Evolutionary conservation across 1,140 invertebrate genomes (phyloP).

Genomic region (Lasioglossum baleicum): DNA sequence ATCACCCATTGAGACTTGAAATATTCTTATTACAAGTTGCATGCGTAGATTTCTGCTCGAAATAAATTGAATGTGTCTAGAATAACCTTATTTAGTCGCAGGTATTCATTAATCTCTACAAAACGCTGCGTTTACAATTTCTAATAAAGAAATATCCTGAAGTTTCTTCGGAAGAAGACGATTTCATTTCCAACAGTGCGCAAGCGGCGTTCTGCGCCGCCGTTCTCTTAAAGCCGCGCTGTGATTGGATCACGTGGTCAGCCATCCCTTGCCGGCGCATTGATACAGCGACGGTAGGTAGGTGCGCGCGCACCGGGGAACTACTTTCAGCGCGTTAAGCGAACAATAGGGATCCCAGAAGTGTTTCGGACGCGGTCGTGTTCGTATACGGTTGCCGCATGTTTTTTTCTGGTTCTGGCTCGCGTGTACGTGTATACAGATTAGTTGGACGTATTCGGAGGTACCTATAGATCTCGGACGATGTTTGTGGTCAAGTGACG

Average conservation of each 20-base stretch:
- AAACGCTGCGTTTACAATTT: background rate
- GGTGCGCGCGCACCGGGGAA: constrained; percentile 77
- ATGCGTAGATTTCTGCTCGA: too few species aligned
- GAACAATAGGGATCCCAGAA: constrained; percentile 79
- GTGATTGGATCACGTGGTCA: constrained; percentile 52
- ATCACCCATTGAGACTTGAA: background rate
- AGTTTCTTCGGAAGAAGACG: background rate
- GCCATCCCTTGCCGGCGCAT: constrained; percentile 61
- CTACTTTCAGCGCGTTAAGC: constrained; percentile 79
- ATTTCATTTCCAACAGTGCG: background rate
- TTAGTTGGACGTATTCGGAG: constrained; percentile 48
- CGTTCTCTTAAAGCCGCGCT: constrained; percentile 17
- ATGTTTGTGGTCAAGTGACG: constrained; percentile 72
- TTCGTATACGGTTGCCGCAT: constrained; percentile 68
- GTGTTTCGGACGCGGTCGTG: constrained; percentile 79
- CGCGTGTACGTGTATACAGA: constrained; percentile 63
- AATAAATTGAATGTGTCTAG: too few species aligned
- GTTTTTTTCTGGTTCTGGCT: constrained; percentile 59
- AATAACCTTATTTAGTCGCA: too few species aligned
- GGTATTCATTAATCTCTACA: too few species aligned
- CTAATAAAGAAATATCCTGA: too few species aligned
- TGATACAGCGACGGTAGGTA: constrained; percentile 64
- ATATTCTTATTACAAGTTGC: too few species aligned
- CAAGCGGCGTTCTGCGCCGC: constrained; percentile 10
- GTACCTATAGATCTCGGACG: constrained; percentile 51